Evolutionary conservation across 1,140 invertebrate species (phyloP), one percentile per base, ranked within the genome.

Genomic region (Calliphora vicina): DNA sequence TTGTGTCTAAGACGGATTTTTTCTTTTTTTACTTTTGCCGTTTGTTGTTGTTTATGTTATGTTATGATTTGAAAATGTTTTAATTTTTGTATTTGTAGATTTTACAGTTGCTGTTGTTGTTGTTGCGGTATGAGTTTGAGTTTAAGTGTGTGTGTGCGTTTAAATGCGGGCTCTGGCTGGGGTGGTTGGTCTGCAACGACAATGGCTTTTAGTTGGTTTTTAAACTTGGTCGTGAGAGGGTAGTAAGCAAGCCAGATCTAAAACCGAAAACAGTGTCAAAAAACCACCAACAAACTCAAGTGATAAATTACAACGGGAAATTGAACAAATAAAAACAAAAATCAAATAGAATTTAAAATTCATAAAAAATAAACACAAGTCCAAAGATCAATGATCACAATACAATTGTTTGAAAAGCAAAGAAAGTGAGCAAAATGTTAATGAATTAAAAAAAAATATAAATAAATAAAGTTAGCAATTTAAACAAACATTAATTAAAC

Each of bases 181-280:
- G 80, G 80, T 81, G 45, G 80, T 82, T 82, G 25, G 81, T 71
- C 57, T 78, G 67, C 50, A 43, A 78, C 80, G 61, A 50, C 50
- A 81, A 76, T 82, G 84, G 76, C 42, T 81, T 89, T 89, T 87
- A 89, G 86, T 89, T 85, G 87, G 85, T 86, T 86, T 88, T 88
- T 89, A 88, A 89, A 89, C 88, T 88, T 89, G 88, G 88, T 88
- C 86, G 88, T 89, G 88, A 88, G 88, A 89, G 88, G 88, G 88
- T 89, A 89, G 88, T 74, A 57, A 84, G 27, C 26, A 81, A 57
- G 25, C 29, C 80, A 57, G 61, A 25, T 10, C 45, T 81, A 81
- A n/a, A 50, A 27, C 26, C 23, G n/a, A n/a, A 45, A 80, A 25
- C 3, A 80, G 73, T 81, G 80, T 74, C 57, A 78, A 78, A 67